Evolutionary conservation across 2,888 invertebrate species (phyloP), one percentile per base, ranked within the genome.

Genomic region (Sinhomidia bicolor): DNA sequence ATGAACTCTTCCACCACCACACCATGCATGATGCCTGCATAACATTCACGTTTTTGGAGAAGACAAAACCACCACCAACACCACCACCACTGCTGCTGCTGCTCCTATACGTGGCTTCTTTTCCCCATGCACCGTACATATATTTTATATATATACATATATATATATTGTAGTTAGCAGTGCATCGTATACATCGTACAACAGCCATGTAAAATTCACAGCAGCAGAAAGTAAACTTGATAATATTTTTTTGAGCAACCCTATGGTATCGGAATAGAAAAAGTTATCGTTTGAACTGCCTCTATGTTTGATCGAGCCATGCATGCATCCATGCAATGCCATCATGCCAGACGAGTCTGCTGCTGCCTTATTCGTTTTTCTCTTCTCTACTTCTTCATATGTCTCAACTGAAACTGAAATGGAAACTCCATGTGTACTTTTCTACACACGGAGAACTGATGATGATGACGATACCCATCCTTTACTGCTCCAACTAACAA

Each of bases 1-100:
- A 83, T 83, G 83, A 83, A 83, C 83, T 83, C 83, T 83, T 83
- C 83, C 83, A 74, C 62, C 47, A 47, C 47, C 47, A 76, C 41
- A 9, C 41, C 41, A 41, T 68, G 20, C 14, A n/a, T n/a, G n/a
- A 68, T 68, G 36, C 68, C 60, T 23, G 41, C 36, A 81, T 41
- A 62, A 80, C 62, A 80, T 60, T 41, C 23, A 79, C 57, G 47
- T 47, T 76, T 62, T 68, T 32, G 71, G 26, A 57, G 44, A 47
- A 81, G 65, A 76, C 76, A 76, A 76, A 76, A 81, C 80, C 71
- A 82, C 68, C 65, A 83, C 83, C 83, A 83, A 68, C 51, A 62
- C 51, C 81, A 47, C 81, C 65, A 81, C 81, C 41, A 60, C 80
- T 17, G 23, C 62, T 41, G 23, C 41, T 79, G 41, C 26, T 79